A percentile compares a stretch with the other conserved stretches of the same genome.
These are phyloP conservation scores for Xenops minutus DNA, from an alignment of 2,797 vertebrate species.

Conservation along the genomic window DNA sequence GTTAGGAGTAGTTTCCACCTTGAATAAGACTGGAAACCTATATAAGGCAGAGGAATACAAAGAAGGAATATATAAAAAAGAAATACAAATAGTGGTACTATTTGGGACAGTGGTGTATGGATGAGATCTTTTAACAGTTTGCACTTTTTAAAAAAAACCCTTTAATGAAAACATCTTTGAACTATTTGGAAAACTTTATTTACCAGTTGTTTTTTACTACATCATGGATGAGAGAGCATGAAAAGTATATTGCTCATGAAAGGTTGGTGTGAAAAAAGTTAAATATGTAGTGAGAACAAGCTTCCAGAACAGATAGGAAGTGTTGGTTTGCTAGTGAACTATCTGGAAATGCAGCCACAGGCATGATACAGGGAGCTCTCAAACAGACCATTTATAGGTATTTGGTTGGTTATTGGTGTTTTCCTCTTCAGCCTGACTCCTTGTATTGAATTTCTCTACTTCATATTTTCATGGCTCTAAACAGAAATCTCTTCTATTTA, in stretches of 20 bases:
- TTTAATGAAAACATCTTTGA: fast-evolving
- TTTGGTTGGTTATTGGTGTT: neutral
- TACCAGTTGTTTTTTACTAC: neutral
- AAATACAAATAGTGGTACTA: neutral
- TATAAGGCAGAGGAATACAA: neutral
- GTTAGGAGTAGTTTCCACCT: neutral
- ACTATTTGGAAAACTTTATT: neutral
- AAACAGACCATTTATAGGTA: neutral
- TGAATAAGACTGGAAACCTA: neutral
- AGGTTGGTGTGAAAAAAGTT: neutral
- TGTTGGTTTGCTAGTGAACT: fast-evolving
- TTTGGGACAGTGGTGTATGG: neutral
- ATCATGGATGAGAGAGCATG: neutral
- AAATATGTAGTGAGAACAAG: neutral
- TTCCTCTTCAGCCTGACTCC: neutral
- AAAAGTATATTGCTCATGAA: neutral
- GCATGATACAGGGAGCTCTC: neutral
- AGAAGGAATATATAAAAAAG: neutral
- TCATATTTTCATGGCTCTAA: neutral
- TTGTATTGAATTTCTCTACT: neutral
- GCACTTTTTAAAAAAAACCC: neutral
- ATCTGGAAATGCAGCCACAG: neutral
- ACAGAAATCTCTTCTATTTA: neutral
- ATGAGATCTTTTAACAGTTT: neutral
- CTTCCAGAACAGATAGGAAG: neutral